Conservation (phyloP, 2,113 vertebrate genomes). For the mouse (Mus musculus) region DNA sequence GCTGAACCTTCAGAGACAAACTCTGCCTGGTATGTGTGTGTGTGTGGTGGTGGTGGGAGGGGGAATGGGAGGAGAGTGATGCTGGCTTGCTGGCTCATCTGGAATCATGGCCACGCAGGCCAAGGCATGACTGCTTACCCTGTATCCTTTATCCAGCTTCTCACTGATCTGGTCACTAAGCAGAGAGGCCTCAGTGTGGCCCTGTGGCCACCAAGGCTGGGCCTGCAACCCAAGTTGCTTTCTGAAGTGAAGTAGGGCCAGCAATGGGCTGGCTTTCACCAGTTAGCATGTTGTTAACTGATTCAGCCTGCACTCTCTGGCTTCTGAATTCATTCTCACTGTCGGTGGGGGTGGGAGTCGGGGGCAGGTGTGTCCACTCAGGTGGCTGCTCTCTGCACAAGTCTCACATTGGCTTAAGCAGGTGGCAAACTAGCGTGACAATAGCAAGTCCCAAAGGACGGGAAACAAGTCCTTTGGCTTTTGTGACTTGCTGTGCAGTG, state of each 20-base stretch:
- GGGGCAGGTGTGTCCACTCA: background rate
- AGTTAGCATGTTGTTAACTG: background rate
- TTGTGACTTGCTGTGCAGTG: background rate
- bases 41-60: no score
- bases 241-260: background rate
- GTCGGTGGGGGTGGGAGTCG: no score
- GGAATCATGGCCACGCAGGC: accelerated
- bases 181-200: background rate
- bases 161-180: background rate
- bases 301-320: background rate
- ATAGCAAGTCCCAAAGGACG: background rate
- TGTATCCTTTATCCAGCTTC: background rate
- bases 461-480: background rate
- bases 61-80: background rate
- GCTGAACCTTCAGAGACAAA: background rate
- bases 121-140: background rate
- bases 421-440: background rate
- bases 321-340: background rate
- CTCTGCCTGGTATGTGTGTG: background rate
- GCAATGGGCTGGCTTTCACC: background rate
- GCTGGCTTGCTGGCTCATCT: accelerated
- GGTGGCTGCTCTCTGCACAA: background rate
- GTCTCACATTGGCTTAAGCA: background rate
- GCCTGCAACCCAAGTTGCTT: background rate
- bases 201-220: background rate